phyloP scores from a whole-genome alignment of 2,113 vertebrate species.

The Ovibos moschatus region DNA sequence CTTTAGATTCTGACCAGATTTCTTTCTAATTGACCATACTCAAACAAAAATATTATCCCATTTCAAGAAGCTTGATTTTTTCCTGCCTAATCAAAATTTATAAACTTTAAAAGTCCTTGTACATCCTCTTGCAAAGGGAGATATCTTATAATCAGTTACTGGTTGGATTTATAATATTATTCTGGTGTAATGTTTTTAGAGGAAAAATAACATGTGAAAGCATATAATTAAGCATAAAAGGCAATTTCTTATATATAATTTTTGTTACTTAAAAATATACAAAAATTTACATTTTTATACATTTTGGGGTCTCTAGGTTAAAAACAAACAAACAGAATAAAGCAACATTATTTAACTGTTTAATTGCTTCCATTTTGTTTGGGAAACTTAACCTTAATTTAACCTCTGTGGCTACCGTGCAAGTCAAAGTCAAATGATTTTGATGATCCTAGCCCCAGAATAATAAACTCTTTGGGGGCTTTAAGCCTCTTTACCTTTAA shows the following conservation, averaged over 20 bases:
- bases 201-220: not conserved
- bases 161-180: not conserved
- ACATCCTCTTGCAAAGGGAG: not conserved
- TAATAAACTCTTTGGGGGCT: conserved; percentile 80
- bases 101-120: not conserved
- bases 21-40: not conserved
- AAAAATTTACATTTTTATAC: conserved; percentile 3
- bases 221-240: not conserved
- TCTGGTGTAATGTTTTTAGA: not conserved
- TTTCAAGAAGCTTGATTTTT: not conserved
- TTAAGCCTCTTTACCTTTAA: conserved; percentile 75
- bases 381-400: conserved; percentile 82
- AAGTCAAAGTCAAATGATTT: conserved; percentile 78
- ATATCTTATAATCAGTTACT: not conserved
- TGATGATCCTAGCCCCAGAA: conserved; percentile 77
- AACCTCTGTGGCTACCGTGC: conserved; percentile 84
- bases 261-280: not conserved
- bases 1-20: not conserved
- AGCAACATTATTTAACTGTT: conserved; percentile 69
- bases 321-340: conserved; percentile 30
- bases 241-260: not conserved
- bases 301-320: not conserved
- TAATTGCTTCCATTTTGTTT: conserved; percentile 86
- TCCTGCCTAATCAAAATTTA: not conserved
- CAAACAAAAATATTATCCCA: not conserved